Percentiles rank a stretch among this genome's conserved stretches.
These are phyloP conservation scores for Noctua janthina DNA, from an alignment of 2,888 invertebrate genomes.

Conservation along the genomic window DNA sequence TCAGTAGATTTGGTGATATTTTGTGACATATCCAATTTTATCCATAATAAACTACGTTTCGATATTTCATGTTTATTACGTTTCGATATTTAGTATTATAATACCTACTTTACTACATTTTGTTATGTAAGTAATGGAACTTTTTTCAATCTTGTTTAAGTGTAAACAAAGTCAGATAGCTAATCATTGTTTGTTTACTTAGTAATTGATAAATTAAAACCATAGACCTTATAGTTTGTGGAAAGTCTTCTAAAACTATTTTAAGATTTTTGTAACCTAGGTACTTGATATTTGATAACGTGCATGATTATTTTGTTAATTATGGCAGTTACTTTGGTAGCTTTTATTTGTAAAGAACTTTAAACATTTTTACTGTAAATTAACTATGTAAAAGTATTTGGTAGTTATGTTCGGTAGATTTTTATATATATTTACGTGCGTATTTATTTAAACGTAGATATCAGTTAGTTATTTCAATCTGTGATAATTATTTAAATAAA, in stretches of 20 bases:
- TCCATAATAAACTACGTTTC: neutral
- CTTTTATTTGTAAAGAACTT: conserved; percentile 9
- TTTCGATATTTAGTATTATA: neutral
- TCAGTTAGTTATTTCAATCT: conserved; percentile 63
- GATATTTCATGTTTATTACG: neutral
- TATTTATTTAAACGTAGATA: conserved; percentile 49
- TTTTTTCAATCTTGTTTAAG: conserved; percentile 17
- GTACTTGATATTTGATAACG: conserved; percentile 14
- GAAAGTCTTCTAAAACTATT: conserved; percentile 18
- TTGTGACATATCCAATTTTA: neutral
- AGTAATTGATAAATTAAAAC: conserved; percentile 23
- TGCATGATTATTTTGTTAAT: neutral
- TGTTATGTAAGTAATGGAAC: conserved; percentile 5
- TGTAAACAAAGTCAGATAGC: conserved; percentile 7
- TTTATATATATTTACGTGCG: conserved; percentile 33
- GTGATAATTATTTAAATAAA: conserved; percentile 64
- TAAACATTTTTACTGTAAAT: neutral
- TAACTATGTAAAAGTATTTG: conserved; percentile 12
- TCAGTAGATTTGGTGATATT: neutral
- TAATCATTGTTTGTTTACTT: conserved; percentile 24
- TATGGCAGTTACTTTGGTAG: conserved; percentile 5
- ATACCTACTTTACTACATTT: neutral
- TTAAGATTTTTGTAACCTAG: conserved; percentile 21
- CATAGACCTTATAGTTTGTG: conserved; percentile 17
- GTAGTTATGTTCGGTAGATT: conserved; percentile 19